A percentile compares a stretch with the other conserved stretches of the same genome.
Evolutionary conservation across 2,888 invertebrate genomes (phyloP).

Genomic region (Hecatera dysodea): DNA sequence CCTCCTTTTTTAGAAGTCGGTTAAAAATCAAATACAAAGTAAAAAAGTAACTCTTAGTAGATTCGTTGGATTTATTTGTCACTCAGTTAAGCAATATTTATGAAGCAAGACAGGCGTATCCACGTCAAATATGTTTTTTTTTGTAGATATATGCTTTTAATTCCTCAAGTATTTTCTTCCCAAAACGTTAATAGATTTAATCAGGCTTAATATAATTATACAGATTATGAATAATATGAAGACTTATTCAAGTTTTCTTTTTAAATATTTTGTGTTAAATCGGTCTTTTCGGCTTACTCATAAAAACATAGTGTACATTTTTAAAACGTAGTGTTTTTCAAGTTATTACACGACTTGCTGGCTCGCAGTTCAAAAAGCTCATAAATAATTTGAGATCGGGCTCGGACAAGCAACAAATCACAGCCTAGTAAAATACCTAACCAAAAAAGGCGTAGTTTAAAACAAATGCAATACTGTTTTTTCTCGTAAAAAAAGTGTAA

Average conservation of each 20-base stretch:
- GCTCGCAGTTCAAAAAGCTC: neutral
- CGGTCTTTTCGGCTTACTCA: no score
- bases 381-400: neutral
- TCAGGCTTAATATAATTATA: neutral
- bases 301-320: no score
- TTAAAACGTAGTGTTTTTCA: neutral
- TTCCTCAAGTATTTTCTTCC: slow-evolving; percentile 8
- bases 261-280: no score
- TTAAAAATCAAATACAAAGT: neutral
- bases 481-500: slow-evolving; percentile 20
- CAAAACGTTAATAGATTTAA: slow-evolving; percentile 1
- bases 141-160: neutral
- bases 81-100: slow-evolving; percentile 49
- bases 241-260: neutral
- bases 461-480: slow-evolving; percentile 7
- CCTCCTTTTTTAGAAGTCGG: no score
- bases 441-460: neutral
- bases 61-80: slow-evolving; percentile 36
- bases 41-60: neutral
- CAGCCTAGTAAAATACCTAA: neutral
- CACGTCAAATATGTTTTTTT: slow-evolving; percentile 31
- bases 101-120: slow-evolving; percentile 22
- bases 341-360: neutral
- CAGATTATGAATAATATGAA: slow-evolving; percentile 1
- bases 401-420: neutral